Evolutionary conservation across 2,888 invertebrate genomes (phyloP).

Genomic region (Athalia cordata): DNA sequence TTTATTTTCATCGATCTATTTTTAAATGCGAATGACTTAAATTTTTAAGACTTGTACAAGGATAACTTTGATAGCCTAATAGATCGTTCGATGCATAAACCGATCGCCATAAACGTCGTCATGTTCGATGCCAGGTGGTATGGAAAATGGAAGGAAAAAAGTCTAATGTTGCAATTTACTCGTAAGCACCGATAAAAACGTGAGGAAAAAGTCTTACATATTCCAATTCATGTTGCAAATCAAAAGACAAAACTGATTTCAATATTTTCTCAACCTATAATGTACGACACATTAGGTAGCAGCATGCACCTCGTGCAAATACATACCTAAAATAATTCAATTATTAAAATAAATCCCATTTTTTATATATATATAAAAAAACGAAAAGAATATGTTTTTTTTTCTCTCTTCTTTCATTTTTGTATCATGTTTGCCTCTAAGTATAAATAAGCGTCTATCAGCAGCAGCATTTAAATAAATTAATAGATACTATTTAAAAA

Average conservation of each 20-base stretch:
- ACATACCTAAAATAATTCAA: neutral
- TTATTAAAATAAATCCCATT: slow-evolving; percentile 22
- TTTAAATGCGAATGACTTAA: slow-evolving; percentile 49
- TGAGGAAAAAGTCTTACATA: neutral
- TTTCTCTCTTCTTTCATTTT: neutral
- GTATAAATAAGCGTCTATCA: neutral
- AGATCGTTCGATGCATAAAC: neutral
- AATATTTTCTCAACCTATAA: neutral
- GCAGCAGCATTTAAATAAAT: slow-evolving; percentile 24
- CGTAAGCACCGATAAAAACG: slow-evolving; percentile 18
- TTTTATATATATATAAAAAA: slow-evolving; percentile 10
- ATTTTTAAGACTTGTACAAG: slow-evolving; percentile 26
- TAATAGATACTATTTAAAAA: slow-evolving; percentile 19
- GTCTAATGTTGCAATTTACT: slow-evolving; percentile 31
- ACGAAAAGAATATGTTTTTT: neutral
- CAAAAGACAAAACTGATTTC: neutral
- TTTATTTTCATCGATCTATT: slow-evolving; percentile 60
- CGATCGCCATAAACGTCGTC: slow-evolving; percentile 43
- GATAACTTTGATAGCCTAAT: neutral
- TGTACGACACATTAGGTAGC: neutral
- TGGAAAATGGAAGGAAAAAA: slow-evolving; percentile 28
- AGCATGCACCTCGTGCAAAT: neutral
- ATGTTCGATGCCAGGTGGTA: slow-evolving; percentile 37
- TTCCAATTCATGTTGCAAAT: neutral
- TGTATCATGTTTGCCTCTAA: slow-evolving; percentile 7